Conservation (phyloP, 2,113 vertebrate species). For the Callospermophilus lateralis region DNA sequence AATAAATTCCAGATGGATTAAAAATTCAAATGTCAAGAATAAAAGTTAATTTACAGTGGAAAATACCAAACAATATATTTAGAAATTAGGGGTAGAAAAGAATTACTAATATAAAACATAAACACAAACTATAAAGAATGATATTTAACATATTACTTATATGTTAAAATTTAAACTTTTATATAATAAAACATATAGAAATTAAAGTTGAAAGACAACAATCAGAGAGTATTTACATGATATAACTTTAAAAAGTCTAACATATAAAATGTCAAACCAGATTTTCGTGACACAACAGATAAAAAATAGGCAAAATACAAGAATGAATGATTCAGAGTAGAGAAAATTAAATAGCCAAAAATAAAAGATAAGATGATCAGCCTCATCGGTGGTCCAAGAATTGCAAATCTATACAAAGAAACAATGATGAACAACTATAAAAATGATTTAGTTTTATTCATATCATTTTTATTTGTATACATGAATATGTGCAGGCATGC, state of each 20-base stretch:
- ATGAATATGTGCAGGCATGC: neutral
- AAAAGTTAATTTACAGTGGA: too few species aligned
- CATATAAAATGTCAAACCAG: neutral
- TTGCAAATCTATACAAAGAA: neutral
- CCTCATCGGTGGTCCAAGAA: neutral
- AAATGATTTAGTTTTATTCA: neutral
- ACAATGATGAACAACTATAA: neutral
- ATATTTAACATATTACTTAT: neutral
- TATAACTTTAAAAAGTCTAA: neutral
- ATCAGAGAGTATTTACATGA: neutral
- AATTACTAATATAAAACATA: slow-evolving; percentile 3
- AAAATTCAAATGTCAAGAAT: too few species aligned
- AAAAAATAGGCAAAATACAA: neutral
- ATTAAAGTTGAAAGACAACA: neutral
- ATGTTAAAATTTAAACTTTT: neutral
- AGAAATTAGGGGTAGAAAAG: slow-evolving; percentile 3
- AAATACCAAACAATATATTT: neutral
- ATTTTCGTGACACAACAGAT: neutral
- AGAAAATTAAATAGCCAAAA: neutral
- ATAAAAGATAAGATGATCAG: neutral
- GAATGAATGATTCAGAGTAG: neutral
- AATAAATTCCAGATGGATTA: neutral
- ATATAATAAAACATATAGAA: neutral
- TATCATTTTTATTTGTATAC: neutral
- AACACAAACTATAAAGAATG: neutral